A percentile compares a stretch with the other conserved stretches of the same genome.
phyloP scores from a whole-genome alignment of 2,797 vertebrate genomes.

The Furcifer pardalis region DNA sequence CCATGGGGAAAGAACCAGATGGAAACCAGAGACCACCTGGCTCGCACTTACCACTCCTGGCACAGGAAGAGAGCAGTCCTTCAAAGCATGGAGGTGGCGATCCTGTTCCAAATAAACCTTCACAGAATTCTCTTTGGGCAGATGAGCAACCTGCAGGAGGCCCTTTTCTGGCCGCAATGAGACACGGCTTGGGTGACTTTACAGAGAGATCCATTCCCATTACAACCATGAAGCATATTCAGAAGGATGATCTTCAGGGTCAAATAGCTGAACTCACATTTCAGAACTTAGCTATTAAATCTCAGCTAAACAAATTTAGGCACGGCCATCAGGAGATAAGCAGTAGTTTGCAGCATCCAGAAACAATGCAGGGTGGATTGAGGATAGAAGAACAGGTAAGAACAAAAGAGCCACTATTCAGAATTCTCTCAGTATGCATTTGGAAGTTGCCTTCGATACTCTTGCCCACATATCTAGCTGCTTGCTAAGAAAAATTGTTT shows the following conservation, averaged over 20 bases:
- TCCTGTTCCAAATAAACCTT: conserved; percentile 60
- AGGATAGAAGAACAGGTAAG: conserved; percentile 60
- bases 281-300: conserved; percentile 83
- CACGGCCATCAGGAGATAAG: conserved; percentile 51
- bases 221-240: conserved; percentile 39
- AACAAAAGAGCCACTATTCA: neutral
- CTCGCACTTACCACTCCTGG: conserved; percentile 47
- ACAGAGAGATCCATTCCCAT: conserved; percentile 38
- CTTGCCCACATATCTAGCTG: neutral
- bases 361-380: neutral
- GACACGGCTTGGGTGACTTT: neutral
- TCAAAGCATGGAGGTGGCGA: conserved; percentile 54
- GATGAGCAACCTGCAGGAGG: neutral
- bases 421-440: neutral
- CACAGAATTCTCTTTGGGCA: conserved; percentile 32
- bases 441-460: neutral
- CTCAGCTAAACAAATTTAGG: conserved; percentile 76
- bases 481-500: neutral
- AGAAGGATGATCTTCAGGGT: conserved; percentile 72
- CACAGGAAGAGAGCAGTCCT: conserved; percentile 49
- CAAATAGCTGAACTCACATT: conserved; percentile 81
- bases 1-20: conserved; percentile 45
- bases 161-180: neutral
- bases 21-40: conserved; percentile 56
- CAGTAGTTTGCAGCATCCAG: conserved; percentile 49